These are phyloP conservation scores for Ectropis grisescens DNA, from an alignment of 1,140 invertebrate genomes.

Conservation along the genomic window DNA sequence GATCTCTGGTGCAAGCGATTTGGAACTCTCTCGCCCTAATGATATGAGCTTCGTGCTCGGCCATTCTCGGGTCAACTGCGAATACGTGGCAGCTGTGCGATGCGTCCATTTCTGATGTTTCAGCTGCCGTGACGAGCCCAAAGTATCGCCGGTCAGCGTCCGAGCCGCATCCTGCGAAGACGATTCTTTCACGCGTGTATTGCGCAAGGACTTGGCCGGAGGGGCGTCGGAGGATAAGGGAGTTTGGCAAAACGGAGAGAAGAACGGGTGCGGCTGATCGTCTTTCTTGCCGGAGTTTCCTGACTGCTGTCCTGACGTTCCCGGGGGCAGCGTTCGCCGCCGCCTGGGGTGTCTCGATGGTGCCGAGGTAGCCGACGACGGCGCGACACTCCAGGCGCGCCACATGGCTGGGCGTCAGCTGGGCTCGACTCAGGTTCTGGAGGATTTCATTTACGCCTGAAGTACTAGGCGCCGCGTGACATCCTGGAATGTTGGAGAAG, in stretches of 20 bases:
- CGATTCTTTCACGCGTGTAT: constrained; percentile 88
- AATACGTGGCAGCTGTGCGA: constrained; percentile 97
- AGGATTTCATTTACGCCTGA: constrained; percentile 55
- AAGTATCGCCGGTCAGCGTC: constrained; percentile 94
- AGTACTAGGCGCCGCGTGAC: constrained; percentile 47
- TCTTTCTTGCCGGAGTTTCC: constrained; percentile 90
- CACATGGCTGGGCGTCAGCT: constrained; percentile 40
- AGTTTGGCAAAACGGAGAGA: constrained; percentile 85
- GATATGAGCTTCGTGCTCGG: constrained; percentile 84
- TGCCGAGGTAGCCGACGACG: constrained; percentile 94
- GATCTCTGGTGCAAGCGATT: constrained; percentile 81
- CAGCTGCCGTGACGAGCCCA: constrained; percentile 85
- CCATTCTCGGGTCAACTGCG: constrained; percentile 88
- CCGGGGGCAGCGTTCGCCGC: constrained; percentile 82
- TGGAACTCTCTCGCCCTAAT: constrained; percentile 83
- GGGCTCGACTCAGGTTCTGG: constrained; percentile 42
- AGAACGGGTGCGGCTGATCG: constrained; percentile 89
- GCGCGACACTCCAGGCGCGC: constrained; percentile 80
- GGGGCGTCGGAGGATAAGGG: constrained; percentile 81
- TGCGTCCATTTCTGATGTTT: constrained; percentile 50
- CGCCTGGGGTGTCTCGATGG: constrained; percentile 94
- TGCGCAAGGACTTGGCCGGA: constrained; percentile 71
- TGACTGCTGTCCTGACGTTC: constrained; percentile 84
- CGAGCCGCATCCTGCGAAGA: constrained; percentile 90
- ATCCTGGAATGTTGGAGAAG: constrained; percentile 54